Evolutionary conservation across 2,113 vertebrate genomes (phyloP).

Genomic region (Struthio camelus): DNA sequence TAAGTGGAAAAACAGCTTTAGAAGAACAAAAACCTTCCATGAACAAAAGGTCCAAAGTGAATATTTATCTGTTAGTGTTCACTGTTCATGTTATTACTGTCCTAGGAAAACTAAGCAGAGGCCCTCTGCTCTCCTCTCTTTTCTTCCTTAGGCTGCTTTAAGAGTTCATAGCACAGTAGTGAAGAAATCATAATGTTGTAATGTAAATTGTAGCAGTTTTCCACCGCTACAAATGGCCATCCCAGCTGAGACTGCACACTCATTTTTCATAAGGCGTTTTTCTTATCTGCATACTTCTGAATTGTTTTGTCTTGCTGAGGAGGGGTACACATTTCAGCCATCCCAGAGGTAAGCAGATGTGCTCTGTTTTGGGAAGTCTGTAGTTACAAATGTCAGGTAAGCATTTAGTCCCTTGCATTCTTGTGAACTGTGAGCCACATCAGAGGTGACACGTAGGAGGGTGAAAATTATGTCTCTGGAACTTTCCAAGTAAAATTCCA

Average conservation of each 20-base stretch:
- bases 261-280: not conserved
- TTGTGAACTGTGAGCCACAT: not conserved
- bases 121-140: not conserved
- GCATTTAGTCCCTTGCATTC: not conserved
- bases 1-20: not conserved
- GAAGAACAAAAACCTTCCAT: not conserved
- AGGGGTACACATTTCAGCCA: not conserved
- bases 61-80: not conserved
- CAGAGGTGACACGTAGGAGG: not conserved
- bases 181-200: not conserved
- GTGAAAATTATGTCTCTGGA: conserved; percentile 50
- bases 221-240: not conserved
- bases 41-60: not conserved
- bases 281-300: not conserved
- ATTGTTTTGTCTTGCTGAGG: not conserved
- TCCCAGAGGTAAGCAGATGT: not conserved
- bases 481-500: conserved; percentile 60
- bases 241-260: not conserved
- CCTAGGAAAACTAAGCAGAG: not conserved
- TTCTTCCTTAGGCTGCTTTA: not conserved
- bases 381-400: not conserved
- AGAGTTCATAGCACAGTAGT: not conserved
- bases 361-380: not conserved
- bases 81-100: not conserved
- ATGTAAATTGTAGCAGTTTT: not conserved